phyloP scores from a whole-genome alignment of 2,797 vertebrate species.

The Moxostoma hubbsi region DNA sequence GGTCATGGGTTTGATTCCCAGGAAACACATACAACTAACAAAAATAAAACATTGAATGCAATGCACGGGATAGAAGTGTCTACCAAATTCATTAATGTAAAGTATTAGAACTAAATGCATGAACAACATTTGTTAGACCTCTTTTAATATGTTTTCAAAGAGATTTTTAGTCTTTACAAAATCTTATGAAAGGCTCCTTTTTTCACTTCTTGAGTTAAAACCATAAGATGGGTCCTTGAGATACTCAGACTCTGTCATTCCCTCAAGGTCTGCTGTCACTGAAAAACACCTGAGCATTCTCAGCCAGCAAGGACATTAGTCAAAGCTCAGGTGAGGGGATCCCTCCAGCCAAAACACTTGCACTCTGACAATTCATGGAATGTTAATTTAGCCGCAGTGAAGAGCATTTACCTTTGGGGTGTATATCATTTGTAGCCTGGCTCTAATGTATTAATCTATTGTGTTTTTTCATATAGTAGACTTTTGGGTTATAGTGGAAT shows the following conservation, averaged over 20 bases:
- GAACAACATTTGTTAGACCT: neutral
- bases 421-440: conserved; percentile 26
- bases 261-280: conserved; percentile 40
- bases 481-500: neutral
- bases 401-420: conserved; percentile 22
- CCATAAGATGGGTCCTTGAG: conserved; percentile 1
- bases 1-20: no score
- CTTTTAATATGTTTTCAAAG: neutral
- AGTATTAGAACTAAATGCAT: neutral
- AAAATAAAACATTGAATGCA: no score
- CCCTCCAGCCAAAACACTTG: conserved; percentile 44
- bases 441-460: conserved; percentile 27
- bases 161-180: no score
- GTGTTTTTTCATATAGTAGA: neutral
- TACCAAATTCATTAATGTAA: no score
- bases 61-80: no score
- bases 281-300: conserved; percentile 51
- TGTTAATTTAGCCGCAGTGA: conserved; percentile 44
- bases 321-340: conserved; percentile 46
- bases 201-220: conserved; percentile 17
- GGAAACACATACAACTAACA: no score
- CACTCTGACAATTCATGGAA: conserved; percentile 30
- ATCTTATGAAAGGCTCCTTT: neutral
- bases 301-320: conserved; percentile 48
- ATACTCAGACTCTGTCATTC: conserved; percentile 7